phyloP scores from a whole-genome alignment of 2,797 vertebrate species.

The Choloepus didactylus region DNA sequence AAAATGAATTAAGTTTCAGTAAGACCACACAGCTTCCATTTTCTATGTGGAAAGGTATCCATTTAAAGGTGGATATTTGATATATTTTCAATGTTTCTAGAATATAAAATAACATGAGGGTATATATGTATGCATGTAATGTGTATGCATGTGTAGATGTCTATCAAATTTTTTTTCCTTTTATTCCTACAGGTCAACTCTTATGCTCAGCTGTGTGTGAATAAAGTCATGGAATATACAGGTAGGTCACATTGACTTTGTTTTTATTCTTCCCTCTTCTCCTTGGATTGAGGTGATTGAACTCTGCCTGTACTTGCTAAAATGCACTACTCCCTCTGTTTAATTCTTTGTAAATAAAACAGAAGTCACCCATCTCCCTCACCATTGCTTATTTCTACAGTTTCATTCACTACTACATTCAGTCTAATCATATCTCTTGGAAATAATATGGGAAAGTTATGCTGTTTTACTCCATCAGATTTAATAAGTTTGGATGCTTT shows the following conservation, averaged over 20 bases:
- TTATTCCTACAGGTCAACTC: rapidly evolving
- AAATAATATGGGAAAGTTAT: conserved; percentile 86
- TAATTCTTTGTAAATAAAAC: conserved; percentile 39
- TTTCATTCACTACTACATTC: conserved; percentile 71
- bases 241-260: background rate
- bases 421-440: conserved; percentile 83
- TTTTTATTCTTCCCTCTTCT: background rate
- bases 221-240: background rate
- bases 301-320: conserved; percentile 14
- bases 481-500: conserved; percentile 88
- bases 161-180: background rate
- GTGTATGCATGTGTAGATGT: rapidly evolving
- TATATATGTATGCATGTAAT: background rate
- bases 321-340: background rate
- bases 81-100: too few species aligned
- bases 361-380: conserved; percentile 73
- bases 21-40: rapidly evolving
- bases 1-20: rapidly evolving
- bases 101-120: background rate
- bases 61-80: background rate
- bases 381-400: conserved; percentile 74
- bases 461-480: conserved; percentile 86
- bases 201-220: rapidly evolving
- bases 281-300: background rate
- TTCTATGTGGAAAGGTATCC: background rate